Evolutionary conservation across 2,888 invertebrate genomes (phyloP), one percentile per base, ranked within the genome.

Genomic region (Dioctria rufipes): DNA sequence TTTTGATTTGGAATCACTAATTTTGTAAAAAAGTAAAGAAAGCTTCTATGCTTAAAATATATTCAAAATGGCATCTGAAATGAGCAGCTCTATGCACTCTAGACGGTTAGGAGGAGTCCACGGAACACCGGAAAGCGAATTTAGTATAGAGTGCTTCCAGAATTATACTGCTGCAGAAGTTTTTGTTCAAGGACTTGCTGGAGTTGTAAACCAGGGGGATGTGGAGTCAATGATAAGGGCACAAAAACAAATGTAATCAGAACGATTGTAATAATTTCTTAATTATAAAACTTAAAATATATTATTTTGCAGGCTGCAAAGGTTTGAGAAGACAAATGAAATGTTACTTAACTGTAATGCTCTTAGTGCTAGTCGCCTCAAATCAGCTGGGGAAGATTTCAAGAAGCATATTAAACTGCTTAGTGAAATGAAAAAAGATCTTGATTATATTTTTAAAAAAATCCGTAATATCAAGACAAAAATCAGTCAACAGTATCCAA

Each of bases 291-390:
- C 8, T 46, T 46, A 46, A 46, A 46, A 46, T 46, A 46, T 25
- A 2, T 25, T 25, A 25, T 25, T 82, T 90, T 91, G 2, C 86
- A 97, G 97, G 96, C 88, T 99, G 42, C 96, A 96, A 86, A 92
- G 98, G 80, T 99, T 98, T 90, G 99, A 99, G 87, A 99, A 99
- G 89, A 99, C 99, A 0, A 99, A 99, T 86, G 99, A 99, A 90
- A 99, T 99, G 99, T 90, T 99, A 46, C 94, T 96, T 8, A 99
- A 98, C 88, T 98, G 98, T 87, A 98, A 98, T 88, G 95, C 96
- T 25, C 89, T 99, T n/a, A 97, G 98, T 0, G 94, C 95, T 3
- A 94, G 94, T 83, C 92, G 99, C 9, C 92, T 97, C 78, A 95
- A 96, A 86, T 93, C 93, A 37, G 97, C 98, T 0, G 94, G 93